Conservation (phyloP, 1,140 invertebrate genomes). For the Aleiodes sp. region DNA sequence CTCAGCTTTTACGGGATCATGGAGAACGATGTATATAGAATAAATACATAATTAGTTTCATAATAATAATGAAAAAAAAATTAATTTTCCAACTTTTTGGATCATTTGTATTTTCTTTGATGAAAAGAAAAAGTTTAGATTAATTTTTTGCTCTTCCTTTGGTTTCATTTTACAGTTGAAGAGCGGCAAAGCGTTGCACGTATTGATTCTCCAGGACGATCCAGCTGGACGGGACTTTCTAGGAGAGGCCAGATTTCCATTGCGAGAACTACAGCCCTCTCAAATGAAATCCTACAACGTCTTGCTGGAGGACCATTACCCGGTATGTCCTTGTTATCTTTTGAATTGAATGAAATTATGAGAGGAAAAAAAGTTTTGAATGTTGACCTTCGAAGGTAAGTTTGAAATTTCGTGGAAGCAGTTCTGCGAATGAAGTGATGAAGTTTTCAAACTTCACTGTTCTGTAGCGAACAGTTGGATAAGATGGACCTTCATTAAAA, state of each 20-base stretch:
- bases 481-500: no score
- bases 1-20: constrained; percentile 89
- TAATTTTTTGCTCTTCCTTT: neutral
- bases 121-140: no score
- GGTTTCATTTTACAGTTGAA: constrained; percentile 33
- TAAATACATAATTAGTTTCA: neutral
- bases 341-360: neutral
- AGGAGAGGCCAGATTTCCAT: constrained; percentile 75
- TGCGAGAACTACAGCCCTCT: constrained; percentile 73
- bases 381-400: constrained; percentile 12
- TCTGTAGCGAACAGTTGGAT: no score
- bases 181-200: constrained; percentile 43
- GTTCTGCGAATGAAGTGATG: no score
- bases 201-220: constrained; percentile 50
- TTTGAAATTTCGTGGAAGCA: no score
- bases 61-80: neutral
- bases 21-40: constrained; percentile 74
- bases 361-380: constrained; percentile 14
- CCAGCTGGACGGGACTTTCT: constrained; percentile 73
- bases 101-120: neutral
- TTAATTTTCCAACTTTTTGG: neutral
- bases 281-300: constrained; percentile 73
- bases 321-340: constrained; percentile 47
- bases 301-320: constrained; percentile 69
- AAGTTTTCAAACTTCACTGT: no score